These are phyloP conservation scores for Caenorhabditis elegans DNA, from an alignment of 1,140 invertebrate genomes.

Conservation along the genomic window DNA sequence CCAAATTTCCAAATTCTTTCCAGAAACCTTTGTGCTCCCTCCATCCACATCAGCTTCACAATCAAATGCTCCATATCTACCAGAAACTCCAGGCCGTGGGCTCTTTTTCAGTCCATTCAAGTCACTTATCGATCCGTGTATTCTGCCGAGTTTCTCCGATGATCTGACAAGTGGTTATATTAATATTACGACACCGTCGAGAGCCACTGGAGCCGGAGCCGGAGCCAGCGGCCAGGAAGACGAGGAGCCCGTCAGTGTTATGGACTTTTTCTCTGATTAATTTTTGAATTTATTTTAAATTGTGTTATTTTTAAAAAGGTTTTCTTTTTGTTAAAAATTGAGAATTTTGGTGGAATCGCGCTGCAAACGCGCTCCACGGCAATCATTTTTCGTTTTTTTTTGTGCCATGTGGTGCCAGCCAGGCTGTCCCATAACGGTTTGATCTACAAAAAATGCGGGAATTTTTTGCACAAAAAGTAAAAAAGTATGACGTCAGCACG, in stretches of 20 bases:
- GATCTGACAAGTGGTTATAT: not conserved
- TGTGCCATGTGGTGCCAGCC: too few species aligned
- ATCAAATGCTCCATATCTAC: not conserved
- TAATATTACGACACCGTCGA: not conserved
- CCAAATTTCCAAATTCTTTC: too few species aligned
- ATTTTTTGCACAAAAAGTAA: too few species aligned
- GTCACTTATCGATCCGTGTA: not conserved
- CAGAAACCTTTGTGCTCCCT: not conserved
- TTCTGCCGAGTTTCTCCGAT: not conserved
- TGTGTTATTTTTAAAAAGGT: too few species aligned
- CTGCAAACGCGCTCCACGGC: too few species aligned
- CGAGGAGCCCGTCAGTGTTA: not conserved
- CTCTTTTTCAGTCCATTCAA: conserved; percentile 1
- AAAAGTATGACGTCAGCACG: too few species aligned
- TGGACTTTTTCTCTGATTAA: not conserved
- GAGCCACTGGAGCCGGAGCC: not conserved
- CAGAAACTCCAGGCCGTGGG: conserved; percentile 1
- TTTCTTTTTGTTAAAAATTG: too few species aligned
- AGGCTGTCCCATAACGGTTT: too few species aligned
- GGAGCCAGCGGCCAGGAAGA: not conserved
- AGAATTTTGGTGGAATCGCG: too few species aligned
- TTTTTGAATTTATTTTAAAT: not conserved
- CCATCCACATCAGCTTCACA: not conserved
- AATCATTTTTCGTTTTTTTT: not conserved
- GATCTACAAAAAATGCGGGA: too few species aligned